Evolutionary conservation across 2,888 invertebrate species (phyloP).

Genomic region (Gnatocerus cornutus): DNA sequence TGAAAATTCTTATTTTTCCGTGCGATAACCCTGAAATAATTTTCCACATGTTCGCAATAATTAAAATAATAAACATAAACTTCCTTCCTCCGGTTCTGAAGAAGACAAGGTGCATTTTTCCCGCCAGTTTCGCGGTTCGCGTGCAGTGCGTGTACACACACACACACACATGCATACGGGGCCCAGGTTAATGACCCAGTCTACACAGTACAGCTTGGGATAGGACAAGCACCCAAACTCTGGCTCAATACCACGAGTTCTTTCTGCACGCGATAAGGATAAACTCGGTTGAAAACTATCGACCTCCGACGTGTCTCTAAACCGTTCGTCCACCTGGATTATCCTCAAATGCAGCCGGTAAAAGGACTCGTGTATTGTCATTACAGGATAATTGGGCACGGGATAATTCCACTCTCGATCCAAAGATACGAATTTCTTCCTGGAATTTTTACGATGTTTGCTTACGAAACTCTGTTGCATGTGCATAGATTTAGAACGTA

Average conservation of each 20-base stretch:
- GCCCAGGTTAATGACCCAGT: constrained; percentile 68
- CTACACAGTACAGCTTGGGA: constrained; percentile 68
- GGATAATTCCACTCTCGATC: constrained; percentile 14
- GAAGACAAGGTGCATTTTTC: constrained; percentile 62
- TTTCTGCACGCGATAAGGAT: constrained; percentile 52
- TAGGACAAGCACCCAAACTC: constrained; percentile 67
- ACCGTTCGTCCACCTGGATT: constrained; percentile 36
- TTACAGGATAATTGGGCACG: constrained; percentile 31
- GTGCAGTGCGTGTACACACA: constrained; percentile 65
- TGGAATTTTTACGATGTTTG: neutral
- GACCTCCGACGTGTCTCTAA: constrained; percentile 37
- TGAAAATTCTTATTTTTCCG: constrained; percentile 1
- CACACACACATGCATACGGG: constrained; percentile 60
- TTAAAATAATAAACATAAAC: constrained; percentile 65
- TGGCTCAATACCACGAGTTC: constrained; percentile 53
- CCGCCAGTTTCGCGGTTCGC: constrained; percentile 66
- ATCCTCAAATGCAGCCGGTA: constrained; percentile 10
- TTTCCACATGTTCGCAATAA: constrained; percentile 61
- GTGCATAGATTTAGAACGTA: constrained; percentile 62
- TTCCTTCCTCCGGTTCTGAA: constrained; percentile 60
- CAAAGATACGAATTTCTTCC: constrained; percentile 1
- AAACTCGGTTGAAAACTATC: constrained; percentile 25
- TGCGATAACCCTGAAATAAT: constrained; percentile 56
- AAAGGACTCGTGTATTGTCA: constrained; percentile 12
- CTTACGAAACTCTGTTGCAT: constrained; percentile 10